Conservation (phyloP, 2,888 invertebrate species). For the Ennomos fuscantarius region DNA sequence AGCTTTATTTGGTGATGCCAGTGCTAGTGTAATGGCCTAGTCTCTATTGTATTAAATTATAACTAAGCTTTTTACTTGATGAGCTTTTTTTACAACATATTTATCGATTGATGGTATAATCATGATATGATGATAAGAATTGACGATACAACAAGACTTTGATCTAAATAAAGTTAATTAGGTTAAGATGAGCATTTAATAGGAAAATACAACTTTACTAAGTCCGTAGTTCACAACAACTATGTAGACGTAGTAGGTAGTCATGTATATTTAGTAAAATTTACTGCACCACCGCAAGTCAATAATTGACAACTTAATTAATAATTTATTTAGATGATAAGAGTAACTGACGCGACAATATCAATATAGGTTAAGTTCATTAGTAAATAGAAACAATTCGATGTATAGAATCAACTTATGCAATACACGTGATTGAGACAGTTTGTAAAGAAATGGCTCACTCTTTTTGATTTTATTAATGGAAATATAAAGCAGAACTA, state of each 20-base stretch:
- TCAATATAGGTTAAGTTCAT: slow-evolving; percentile 72
- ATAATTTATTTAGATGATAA: slow-evolving; percentile 63
- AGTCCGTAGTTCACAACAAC: slow-evolving; percentile 20
- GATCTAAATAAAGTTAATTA: slow-evolving; percentile 48
- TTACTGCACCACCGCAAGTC: slow-evolving; percentile 48
- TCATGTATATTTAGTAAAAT: slow-evolving; percentile 43
- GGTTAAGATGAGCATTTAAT: slow-evolving; percentile 46
- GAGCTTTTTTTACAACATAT: slow-evolving; percentile 17
- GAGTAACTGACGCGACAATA: slow-evolving; percentile 76
- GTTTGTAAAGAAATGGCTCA: slow-evolving; percentile 7
- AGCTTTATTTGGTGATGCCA: neutral
- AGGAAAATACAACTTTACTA: slow-evolving; percentile 1
- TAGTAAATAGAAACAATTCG: slow-evolving; percentile 47
- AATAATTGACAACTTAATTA: slow-evolving; percentile 35
- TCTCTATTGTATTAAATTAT: slow-evolving; percentile 12
- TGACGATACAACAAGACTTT: slow-evolving; percentile 27
- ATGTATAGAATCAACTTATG: slow-evolving; percentile 39
- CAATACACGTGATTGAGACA: slow-evolving; percentile 11
- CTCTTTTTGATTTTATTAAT: slow-evolving; percentile 8
- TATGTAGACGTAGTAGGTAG: slow-evolving; percentile 35
- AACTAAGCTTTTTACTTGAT: slow-evolving; percentile 11
- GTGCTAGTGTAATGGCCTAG: slow-evolving; percentile 1
- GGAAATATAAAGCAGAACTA: slow-evolving; percentile 45
- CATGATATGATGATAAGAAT: slow-evolving; percentile 2
- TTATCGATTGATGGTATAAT: slow-evolving; percentile 1